Evolutionary conservation across 2,888 invertebrate genomes (phyloP), one percentile per base, ranked within the genome.

Genomic region (Thysanoteuthis rhombus): DNA sequence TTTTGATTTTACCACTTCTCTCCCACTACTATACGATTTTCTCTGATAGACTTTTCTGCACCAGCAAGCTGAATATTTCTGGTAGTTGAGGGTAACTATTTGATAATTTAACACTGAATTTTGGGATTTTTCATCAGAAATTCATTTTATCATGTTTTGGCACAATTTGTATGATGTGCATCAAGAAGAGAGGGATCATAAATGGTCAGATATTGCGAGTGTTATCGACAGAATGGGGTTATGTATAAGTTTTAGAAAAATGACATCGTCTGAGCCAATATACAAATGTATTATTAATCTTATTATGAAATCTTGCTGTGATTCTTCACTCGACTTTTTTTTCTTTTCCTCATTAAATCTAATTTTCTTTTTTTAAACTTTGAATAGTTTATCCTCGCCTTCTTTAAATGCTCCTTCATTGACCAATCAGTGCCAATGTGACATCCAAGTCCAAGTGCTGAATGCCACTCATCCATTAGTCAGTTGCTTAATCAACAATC

Each of bases 401-500:
- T 93, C 91, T 1, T 36, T 92, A 45, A 58, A 52, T 40, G 93
- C 42, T 93, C 93, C 94, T n/a, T 58, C 47, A 28, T 36, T 93
- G 10, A 94, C 95, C 16, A 93, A 93, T 1, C 94, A 93, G 32
- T 95, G 95, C 90, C 93, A 94, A n/a, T 94, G 94, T n/a, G 96
- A 96, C 39, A 95, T 96, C 2, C 90, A 95, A 36, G 92, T 94
- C 8, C 96, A 96, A 90, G 90, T 96, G 36, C 92, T 95, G 19
- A 95, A 95, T 94, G 96, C 96, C 5, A 94, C 95, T 16, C 95
- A 95, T 52, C 95, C 96, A 1, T 92, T 96, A 58, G 39, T 96
- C 1, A 94, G 93, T 3, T 94, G 95, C 75, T 94, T 96, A 28
- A 93, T 96, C 28, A 92, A 92, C 10, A 96, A 95, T 94, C 94